Evolutionary conservation across 2,888 invertebrate species (phyloP).

Genomic region (Chaetoderma sp.): DNA sequence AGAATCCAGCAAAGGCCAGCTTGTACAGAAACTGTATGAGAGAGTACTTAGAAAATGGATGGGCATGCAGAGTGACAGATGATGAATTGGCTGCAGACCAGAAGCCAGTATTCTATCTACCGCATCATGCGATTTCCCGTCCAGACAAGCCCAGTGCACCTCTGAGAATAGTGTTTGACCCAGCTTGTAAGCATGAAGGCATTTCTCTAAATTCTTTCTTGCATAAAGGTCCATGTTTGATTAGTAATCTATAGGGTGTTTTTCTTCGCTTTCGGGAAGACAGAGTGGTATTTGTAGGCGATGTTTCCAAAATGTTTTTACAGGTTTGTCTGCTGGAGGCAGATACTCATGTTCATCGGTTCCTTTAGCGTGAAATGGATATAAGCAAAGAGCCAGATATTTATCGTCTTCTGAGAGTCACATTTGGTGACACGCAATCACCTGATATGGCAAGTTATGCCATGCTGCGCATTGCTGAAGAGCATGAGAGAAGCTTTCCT

Average conservation of each 20-base stretch:
- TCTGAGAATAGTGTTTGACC: constrained; percentile 17
- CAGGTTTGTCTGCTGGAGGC: background rate
- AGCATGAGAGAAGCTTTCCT: background rate
- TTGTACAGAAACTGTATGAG: constrained; percentile 5
- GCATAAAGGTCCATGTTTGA: constrained; percentile 7
- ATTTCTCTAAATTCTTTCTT: constrained; percentile 1
- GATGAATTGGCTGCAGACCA: background rate
- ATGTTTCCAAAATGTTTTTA: constrained; percentile 9
- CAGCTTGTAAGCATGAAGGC: constrained; percentile 7
- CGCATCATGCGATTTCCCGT: constrained; percentile 21
- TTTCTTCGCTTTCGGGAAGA: constrained; percentile 10
- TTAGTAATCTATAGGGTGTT: constrained; percentile 11
- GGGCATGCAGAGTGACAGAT: background rate
- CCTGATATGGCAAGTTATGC: constrained; percentile 2
- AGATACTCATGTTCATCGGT: constrained; percentile 3
- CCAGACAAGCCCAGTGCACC: constrained; percentile 15
- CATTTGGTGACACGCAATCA: background rate
- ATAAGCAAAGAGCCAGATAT: background rate
- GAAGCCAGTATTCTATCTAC: constrained; percentile 11
- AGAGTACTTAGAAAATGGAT: constrained; percentile 17
- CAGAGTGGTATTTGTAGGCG: constrained; percentile 11
- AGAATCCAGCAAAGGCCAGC: constrained; percentile 4
- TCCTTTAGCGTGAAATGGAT: constrained; percentile 15
- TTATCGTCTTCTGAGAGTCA: background rate
- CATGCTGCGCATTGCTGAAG: background rate